Percentiles rank a stretch among this genome's conserved stretches.
These are phyloP conservation scores for Varecia variegata DNA, from an alignment of 2,797 vertebrate genomes.

Conservation along the genomic window DNA sequence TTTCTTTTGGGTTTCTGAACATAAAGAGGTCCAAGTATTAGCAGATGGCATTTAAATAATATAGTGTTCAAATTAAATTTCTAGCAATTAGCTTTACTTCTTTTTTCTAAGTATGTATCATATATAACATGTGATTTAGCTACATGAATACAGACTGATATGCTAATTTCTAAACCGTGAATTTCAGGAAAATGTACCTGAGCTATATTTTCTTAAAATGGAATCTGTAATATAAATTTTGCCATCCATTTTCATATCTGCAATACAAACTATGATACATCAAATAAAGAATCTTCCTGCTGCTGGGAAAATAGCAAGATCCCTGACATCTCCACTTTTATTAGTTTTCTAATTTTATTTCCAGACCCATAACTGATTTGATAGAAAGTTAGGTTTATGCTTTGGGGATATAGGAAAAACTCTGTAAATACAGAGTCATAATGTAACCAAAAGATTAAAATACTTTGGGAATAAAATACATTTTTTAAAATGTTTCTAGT, in stretches of 20 bases:
- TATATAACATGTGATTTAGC: background rate
- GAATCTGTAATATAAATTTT: constrained; percentile 29
- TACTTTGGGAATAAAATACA: background rate
- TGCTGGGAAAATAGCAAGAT: constrained; percentile 46
- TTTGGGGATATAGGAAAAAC: constrained; percentile 2
- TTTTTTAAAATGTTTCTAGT: background rate
- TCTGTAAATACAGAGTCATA: constrained; percentile 55
- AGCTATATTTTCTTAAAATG: background rate
- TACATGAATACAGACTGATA: background rate
- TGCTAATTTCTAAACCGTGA: constrained; percentile 26
- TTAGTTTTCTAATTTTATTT: constrained; percentile 71
- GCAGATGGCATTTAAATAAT: background rate
- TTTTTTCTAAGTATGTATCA: background rate
- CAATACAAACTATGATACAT: background rate
- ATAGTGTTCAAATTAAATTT: constrained; percentile 37
- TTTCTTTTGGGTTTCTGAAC: background rate
- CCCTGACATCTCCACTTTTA: constrained; percentile 49
- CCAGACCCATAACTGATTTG: background rate
- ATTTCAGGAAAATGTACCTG: background rate
- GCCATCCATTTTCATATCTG: constrained; percentile 32
- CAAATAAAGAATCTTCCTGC: constrained; percentile 43
- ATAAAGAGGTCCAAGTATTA: background rate
- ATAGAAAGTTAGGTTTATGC: constrained; percentile 49
- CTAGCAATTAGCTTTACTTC: background rate
- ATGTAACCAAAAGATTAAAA: constrained; percentile 46